A percentile compares a stretch with the other conserved stretches of the same genome.
phyloP scores from a whole-genome alignment of 1,140 invertebrate species.

The Oreohelix idahoensis region DNA sequence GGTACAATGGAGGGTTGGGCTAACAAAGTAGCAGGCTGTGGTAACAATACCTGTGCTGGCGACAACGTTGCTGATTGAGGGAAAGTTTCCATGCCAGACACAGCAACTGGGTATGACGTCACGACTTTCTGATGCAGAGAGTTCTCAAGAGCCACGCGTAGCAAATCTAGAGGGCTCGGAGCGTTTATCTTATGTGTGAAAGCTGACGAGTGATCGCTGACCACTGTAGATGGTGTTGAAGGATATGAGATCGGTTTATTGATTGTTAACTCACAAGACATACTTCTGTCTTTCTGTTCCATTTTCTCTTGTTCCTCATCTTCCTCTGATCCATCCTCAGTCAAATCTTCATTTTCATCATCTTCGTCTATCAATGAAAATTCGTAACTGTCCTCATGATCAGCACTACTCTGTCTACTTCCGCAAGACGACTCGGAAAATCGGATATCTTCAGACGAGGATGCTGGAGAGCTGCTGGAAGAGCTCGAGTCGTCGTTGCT shows the following conservation, averaged over 20 bases:
- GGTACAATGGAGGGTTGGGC: too few relatives aligned
- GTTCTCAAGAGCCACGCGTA: neutral
- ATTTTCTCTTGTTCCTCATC: neutral
- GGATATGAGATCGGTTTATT: neutral
- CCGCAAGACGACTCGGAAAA: neutral
- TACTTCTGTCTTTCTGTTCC: neutral
- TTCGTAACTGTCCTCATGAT: neutral
- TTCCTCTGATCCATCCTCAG: neutral
- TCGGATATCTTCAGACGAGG: neutral
- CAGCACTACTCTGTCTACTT: neutral
- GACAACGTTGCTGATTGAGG: neutral
- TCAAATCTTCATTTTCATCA: neutral
- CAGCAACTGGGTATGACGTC: neutral
- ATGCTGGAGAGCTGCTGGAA: neutral
- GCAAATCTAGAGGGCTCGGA: neutral
- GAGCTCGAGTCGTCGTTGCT: neutral
- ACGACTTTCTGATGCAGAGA: neutral
- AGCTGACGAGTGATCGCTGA: neutral
- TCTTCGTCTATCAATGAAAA: conserved; percentile 19
- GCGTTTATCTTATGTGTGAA: neutral
- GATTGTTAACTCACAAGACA: neutral
- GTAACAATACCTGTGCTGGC: neutral
- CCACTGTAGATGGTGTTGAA: neutral
- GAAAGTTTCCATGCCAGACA: neutral
- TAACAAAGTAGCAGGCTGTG: neutral